Base-by-base conservation (phyloP, 2,113 vertebrate species). In the Oreochromis aureus region DNA sequence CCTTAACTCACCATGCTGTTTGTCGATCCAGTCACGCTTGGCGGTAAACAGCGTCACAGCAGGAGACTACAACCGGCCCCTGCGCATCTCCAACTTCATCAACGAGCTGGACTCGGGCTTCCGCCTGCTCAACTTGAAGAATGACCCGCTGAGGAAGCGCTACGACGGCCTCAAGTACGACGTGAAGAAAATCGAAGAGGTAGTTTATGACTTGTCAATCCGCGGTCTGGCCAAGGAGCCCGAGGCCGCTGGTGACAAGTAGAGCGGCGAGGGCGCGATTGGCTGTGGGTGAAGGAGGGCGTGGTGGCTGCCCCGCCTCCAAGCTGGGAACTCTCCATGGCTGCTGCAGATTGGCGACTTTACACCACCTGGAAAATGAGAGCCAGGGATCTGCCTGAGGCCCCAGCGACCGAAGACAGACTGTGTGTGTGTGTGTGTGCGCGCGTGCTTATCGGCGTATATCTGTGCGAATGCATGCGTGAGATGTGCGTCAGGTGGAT, bases 161-260 rank as follows among this genome's bases (percentile, higher is more conserved):
- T 99, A 99, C 1, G 99, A 99, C 3, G 99, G 99, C 91, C 96
- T 99, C 59, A 99, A 99, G 89, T 99, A 99, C 0, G 99, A 99
- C 0, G 99, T 99, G 93, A 99, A 99, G 96, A 99, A 99, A 90
- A 99, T 99, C 0, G 99, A 99, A 94, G 98, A 99, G 86, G 98
- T 99, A 90, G 98, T 99, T 81, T 99, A 99, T 0, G 99, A 99
- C 86, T 93, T 99, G 87, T 99, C 99, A 0, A 99, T 99, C 94
- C 96, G 99, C 4, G 99, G 99, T 86, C 97, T 99, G 90, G 96
- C 96, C 85, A 98, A 98, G 95, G 97, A 98, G 86, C 91, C 94
- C 1, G 92, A 97, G 3, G 82, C 91, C 1, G 92, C 36, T 2
- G 94, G 86, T 32, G 97, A 98, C 76, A 97, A 98, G 84, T 98